Evolutionary conservation across 2,797 vertebrate species (phyloP).

Genomic region (Premnoplex brunnescens): DNA sequence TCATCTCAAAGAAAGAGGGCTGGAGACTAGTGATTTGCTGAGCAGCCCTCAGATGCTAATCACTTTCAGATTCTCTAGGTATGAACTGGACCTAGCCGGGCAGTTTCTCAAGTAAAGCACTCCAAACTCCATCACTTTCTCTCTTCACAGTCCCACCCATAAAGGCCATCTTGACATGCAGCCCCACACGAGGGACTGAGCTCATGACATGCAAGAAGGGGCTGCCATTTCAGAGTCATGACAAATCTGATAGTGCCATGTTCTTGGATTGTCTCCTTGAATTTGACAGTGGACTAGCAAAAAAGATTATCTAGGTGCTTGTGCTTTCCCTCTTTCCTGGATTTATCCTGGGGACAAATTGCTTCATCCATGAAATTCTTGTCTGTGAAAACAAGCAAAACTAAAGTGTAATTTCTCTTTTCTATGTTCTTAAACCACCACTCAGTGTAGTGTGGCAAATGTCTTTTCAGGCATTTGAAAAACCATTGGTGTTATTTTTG

Average conservation of each 20-base stretch:
- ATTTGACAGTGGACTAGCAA: background rate
- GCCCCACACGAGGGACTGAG: background rate
- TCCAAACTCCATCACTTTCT: background rate
- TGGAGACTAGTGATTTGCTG: background rate
- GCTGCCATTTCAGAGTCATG: background rate
- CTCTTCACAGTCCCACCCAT: background rate
- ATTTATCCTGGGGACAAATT: background rate
- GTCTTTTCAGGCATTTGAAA: background rate
- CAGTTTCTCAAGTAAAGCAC: background rate
- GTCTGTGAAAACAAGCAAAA: background rate
- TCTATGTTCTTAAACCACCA: background rate
- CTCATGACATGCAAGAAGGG: background rate
- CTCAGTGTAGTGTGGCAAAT: background rate
- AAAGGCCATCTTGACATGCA: background rate
- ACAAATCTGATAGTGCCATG: background rate
- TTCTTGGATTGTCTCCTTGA: background rate
- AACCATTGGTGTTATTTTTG: background rate
- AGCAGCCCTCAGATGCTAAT: background rate
- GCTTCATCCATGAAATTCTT: background rate
- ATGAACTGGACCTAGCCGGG: background rate
- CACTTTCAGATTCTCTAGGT: background rate
- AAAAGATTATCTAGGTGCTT: background rate
- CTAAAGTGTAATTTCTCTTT: background rate
- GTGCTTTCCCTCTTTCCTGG: background rate
- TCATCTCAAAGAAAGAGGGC: background rate